Conservation (phyloP, 2,888 invertebrate species). For the Sussaba pulchella region DNA sequence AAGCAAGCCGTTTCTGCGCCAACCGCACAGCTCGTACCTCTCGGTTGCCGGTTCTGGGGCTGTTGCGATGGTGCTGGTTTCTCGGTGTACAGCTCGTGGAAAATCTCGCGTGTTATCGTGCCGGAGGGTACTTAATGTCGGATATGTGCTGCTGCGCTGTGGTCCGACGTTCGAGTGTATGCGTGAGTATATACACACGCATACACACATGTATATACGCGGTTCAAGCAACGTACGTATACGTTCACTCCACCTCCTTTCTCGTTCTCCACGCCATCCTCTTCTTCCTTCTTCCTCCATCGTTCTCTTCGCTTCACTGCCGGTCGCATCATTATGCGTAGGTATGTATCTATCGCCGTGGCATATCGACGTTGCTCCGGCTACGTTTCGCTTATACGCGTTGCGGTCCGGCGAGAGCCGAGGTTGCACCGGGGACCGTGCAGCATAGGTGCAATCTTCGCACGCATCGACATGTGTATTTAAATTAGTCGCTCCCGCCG, state of each 20-base stretch:
- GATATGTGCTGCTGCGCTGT: slow-evolving; percentile 55
- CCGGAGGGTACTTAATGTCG: slow-evolving; percentile 60
- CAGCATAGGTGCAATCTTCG: slow-evolving; percentile 81
- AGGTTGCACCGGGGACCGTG: slow-evolving; percentile 22
- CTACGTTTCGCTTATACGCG: slow-evolving; percentile 16
- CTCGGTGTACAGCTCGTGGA: slow-evolving; percentile 37
- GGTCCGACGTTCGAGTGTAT: slow-evolving; percentile 23
- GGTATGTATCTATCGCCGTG: slow-evolving; percentile 62
- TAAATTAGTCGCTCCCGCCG: slow-evolving; percentile 82
- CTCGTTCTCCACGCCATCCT: slow-evolving; percentile 37
- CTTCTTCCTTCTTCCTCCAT: slow-evolving; percentile 30
- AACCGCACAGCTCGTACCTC: slow-evolving; percentile 58
- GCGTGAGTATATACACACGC: neutral
- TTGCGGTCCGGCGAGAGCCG: slow-evolving; percentile 18
- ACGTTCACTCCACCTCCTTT: slow-evolving; percentile 49
- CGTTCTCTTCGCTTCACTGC: slow-evolving; percentile 32
- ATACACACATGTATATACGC: slow-evolving; percentile 11
- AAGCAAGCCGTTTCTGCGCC: slow-evolving; percentile 63
- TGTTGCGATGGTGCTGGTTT: no score
- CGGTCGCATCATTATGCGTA: slow-evolving; percentile 65
- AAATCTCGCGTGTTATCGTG: slow-evolving; percentile 66
- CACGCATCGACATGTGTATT: slow-evolving; percentile 84
- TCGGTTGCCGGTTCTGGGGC: slow-evolving; percentile 38
- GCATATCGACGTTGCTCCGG: slow-evolving; percentile 59
- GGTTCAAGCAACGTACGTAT: no score